Percentiles rank a stretch among this genome's conserved stretches.
Conservation (phyloP, 1,140 invertebrate species). For the Luehdorfia chinensis region DNA sequence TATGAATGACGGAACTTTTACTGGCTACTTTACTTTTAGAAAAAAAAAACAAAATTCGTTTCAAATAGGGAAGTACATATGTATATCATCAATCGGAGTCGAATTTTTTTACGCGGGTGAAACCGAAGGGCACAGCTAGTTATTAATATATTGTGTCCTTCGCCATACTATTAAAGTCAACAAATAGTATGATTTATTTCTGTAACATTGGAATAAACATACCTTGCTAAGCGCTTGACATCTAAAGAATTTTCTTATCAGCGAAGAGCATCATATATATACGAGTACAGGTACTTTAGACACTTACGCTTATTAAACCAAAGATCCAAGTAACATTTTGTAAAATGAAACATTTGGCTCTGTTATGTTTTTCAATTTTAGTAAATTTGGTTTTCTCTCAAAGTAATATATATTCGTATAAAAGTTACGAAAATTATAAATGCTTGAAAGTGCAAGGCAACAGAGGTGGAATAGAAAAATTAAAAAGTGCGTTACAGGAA, state of each 20-base stretch:
- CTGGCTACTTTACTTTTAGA: too few relatives aligned
- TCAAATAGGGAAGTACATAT: too few relatives aligned
- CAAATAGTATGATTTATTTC: too few relatives aligned
- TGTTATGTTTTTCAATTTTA: background rate
- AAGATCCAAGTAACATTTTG: background rate
- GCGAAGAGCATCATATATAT: background rate
- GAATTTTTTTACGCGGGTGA: too few relatives aligned
- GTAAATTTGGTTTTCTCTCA: background rate
- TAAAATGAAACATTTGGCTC: background rate
- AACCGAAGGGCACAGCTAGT: too few relatives aligned
- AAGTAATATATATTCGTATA: constrained; percentile 21
- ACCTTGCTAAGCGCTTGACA: constrained; percentile 1
- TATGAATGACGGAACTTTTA: too few relatives aligned
- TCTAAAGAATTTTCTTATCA: constrained; percentile 10
- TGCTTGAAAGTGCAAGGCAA: constrained; percentile 30
- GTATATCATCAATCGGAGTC: too few relatives aligned
- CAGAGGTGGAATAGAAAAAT: constrained; percentile 19
- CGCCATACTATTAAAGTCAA: too few relatives aligned
- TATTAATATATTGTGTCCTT: too few relatives aligned
- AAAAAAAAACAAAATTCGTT: too few relatives aligned
- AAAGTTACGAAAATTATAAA: constrained; percentile 41
- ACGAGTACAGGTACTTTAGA: background rate
- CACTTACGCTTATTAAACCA: too few relatives aligned
- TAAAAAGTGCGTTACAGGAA: constrained; percentile 20
- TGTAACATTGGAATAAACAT: constrained; percentile 2